Percentiles rank a stretch among this genome's conserved stretches.
phyloP scores from a whole-genome alignment of 1,140 invertebrate species.

The Trichonephila clavipes region DNA sequence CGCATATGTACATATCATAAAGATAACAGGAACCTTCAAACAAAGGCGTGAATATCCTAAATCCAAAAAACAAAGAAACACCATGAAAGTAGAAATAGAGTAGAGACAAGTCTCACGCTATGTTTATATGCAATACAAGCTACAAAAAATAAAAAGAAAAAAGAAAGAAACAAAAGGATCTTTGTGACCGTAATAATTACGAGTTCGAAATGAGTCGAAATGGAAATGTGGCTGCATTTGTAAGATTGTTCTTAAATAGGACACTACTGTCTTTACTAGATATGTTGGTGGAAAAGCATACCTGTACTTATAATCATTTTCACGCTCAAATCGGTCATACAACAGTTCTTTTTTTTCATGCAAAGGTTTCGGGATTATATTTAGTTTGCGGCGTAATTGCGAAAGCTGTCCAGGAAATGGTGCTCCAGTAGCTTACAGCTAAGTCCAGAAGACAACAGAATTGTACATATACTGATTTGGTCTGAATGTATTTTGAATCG shows the following conservation, averaged over 20 bases:
- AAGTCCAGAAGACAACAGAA: slow-evolving; percentile 25
- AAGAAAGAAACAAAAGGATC: slow-evolving; percentile 29
- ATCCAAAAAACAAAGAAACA: background rate
- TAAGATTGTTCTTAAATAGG: slow-evolving; percentile 55
- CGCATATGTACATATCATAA: background rate
- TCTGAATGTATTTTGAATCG: slow-evolving; percentile 4
- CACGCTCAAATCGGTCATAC: slow-evolving; percentile 43
- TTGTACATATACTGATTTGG: background rate
- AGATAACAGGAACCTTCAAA: slow-evolving; percentile 27
- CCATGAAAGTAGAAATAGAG: background rate
- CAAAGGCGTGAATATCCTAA: background rate
- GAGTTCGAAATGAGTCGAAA: slow-evolving; percentile 20
- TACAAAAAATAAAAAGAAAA: too few relatives aligned
- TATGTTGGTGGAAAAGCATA: background rate
- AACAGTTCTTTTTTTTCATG: background rate
- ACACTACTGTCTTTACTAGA: slow-evolving; percentile 10
- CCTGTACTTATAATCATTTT: background rate
- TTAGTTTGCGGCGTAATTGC: slow-evolving; percentile 41
- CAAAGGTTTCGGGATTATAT: slow-evolving; percentile 5
- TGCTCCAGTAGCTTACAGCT: background rate
- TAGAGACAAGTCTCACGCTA: background rate
- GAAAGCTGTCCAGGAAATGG: slow-evolving; percentile 23
- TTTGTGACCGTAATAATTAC: slow-evolving; percentile 31
- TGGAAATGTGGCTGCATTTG: background rate
- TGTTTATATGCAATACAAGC: background rate